Evolutionary conservation across 2,113 vertebrate species (phyloP).

Genomic region (Notechis scutatus): DNA sequence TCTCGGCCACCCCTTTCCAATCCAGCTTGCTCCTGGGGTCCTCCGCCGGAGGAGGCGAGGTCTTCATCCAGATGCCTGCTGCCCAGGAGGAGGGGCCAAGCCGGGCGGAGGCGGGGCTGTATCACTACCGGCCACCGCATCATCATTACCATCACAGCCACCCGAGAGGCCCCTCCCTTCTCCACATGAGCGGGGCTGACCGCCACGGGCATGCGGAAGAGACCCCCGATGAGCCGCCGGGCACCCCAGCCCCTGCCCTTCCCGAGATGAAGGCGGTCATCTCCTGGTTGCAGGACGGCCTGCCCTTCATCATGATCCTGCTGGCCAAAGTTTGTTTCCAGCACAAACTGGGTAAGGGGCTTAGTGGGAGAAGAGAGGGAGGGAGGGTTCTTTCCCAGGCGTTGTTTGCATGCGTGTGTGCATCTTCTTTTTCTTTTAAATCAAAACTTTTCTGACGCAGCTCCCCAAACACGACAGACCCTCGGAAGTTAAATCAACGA

Average conservation of each 20-base stretch:
- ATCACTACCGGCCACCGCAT: constrained; percentile 74
- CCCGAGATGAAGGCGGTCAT: constrained; percentile 89
- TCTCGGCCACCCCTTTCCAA: constrained; percentile 82
- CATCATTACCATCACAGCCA: constrained; percentile 80
- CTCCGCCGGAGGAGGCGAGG: constrained; percentile 76
- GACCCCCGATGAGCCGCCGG: constrained; percentile 71
- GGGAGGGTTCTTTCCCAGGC: not conserved
- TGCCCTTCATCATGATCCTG: constrained; percentile 96
- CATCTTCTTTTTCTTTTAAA: not conserved
- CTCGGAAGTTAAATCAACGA: too few relatives aligned
- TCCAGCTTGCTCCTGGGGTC: constrained; percentile 88
- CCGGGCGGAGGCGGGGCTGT: constrained; percentile 73
- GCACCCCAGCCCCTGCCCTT: constrained; percentile 87
- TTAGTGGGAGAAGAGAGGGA: not conserved
- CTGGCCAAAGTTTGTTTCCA: constrained; percentile 96
- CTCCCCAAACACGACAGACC: too few relatives aligned
- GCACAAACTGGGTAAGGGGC: constrained; percentile 88
- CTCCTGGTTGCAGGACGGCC: constrained; percentile 93
- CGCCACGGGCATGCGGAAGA: constrained; percentile 83
- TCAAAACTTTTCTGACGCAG: too few relatives aligned
- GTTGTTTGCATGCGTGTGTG: not conserved
- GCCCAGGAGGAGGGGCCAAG: constrained; percentile 82
- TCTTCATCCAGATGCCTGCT: constrained; percentile 91
- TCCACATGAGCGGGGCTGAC: constrained; percentile 81
- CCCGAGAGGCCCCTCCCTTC: constrained; percentile 80